Conservation (phyloP, 2,888 invertebrate genomes). For the Hesperia comma region DNA sequence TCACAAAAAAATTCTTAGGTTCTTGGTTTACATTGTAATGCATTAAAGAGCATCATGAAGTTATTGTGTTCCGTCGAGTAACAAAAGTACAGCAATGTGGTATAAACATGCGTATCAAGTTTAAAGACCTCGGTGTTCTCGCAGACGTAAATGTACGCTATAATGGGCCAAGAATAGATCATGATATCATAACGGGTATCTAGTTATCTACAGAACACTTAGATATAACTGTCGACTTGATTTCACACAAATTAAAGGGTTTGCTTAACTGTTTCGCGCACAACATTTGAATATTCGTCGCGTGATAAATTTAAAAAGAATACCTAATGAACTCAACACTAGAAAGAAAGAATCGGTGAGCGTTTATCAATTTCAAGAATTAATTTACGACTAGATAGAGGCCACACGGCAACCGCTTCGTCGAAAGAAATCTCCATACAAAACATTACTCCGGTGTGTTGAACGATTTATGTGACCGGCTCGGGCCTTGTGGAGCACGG, state of each 20-base stretch:
- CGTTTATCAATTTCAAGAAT: constrained; percentile 76
- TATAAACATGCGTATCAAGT: constrained; percentile 50
- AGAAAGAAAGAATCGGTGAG: constrained; percentile 47
- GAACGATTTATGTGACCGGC: constrained; percentile 81
- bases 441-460: constrained; percentile 80
- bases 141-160: constrained; percentile 62
- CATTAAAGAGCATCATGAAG: constrained; percentile 50
- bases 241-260: constrained; percentile 29
- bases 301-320: constrained; percentile 44
- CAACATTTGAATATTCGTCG: constrained; percentile 26
- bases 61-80: constrained; percentile 48
- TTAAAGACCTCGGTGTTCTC: constrained; percentile 67
- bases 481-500: constrained; percentile 63
- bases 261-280: constrained; percentile 11
- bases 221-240: constrained; percentile 51
- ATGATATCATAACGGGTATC: constrained; percentile 73
- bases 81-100: constrained; percentile 51
- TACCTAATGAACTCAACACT: constrained; percentile 46
- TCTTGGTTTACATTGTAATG: constrained; percentile 54
- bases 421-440: constrained; percentile 84
- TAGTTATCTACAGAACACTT: constrained; percentile 53
- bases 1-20: constrained; percentile 51
- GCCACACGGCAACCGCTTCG: constrained; percentile 70
- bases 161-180: constrained; percentile 70
- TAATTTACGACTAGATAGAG: constrained; percentile 80